phyloP scores from a whole-genome alignment of 2,888 invertebrate genomes.

The Chrysolina haemoptera region DNA sequence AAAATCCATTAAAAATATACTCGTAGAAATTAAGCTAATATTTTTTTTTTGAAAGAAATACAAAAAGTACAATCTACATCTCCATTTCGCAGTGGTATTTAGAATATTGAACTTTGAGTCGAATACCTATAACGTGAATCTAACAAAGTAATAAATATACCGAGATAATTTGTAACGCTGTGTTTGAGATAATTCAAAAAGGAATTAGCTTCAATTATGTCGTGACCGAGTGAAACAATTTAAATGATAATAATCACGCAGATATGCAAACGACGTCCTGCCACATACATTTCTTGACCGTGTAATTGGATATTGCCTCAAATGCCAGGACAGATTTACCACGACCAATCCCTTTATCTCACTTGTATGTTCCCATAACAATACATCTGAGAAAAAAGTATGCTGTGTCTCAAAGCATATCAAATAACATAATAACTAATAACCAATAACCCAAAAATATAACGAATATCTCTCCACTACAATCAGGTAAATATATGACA shows the following conservation, averaged over 20 bases:
- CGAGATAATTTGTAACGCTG: background rate
- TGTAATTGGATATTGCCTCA: conserved; percentile 18
- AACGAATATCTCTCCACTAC: no score
- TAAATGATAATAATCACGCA: conserved; percentile 25
- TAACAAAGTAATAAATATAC: background rate
- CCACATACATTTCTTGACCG: conserved; percentile 9
- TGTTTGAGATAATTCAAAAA: conserved; percentile 17
- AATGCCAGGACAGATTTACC: background rate
- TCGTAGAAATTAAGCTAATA: no score
- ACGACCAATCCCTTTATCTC: conserved; percentile 9
- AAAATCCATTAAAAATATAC: no score
- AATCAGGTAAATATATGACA: no score
- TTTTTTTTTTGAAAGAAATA: no score
- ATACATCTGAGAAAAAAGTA: background rate
- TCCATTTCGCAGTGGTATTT: no score
- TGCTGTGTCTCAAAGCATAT: background rate
- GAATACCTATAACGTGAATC: background rate
- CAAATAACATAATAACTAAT: no score
- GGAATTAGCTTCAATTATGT: conserved; percentile 24
- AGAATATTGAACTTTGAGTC: no score
- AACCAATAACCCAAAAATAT: no score
- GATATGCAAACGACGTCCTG: conserved; percentile 1
- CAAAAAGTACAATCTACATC: no score
- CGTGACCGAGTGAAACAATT: conserved; percentile 22
- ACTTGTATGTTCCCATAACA: background rate